Evolutionary conservation across 2,797 vertebrate genomes (phyloP).

Genomic region (Clarias fuscus): DNA sequence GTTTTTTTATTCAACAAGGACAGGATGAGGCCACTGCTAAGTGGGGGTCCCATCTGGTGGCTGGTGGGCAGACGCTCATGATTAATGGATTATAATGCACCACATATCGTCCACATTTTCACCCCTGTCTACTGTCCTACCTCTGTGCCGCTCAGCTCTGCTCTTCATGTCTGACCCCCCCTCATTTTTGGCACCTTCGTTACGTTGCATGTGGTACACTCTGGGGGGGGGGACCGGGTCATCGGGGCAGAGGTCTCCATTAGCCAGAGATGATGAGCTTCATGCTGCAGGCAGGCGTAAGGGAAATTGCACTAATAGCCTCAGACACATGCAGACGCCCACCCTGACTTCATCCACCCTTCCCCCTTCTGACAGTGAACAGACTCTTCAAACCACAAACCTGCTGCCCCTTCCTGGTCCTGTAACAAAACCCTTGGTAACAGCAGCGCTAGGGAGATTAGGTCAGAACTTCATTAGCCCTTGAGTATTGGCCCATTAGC

Average conservation of each 20-base stretch:
- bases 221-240: conserved; percentile 48
- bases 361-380: conserved; percentile 11
- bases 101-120: conserved; percentile 37
- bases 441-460: conserved; percentile 25
- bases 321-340: conserved; percentile 42
- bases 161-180: conserved; percentile 32
- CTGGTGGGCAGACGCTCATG: conserved; percentile 48
- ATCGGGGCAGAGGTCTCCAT: conserved; percentile 71
- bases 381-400: conserved; percentile 32
- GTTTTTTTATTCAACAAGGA: conserved; percentile 48
- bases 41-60: conserved; percentile 55
- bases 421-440: conserved; percentile 30
- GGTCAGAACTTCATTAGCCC: conserved; percentile 43
- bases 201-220: conserved; percentile 32
- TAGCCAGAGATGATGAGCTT: conserved; percentile 58
- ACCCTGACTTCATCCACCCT: conserved; percentile 29
- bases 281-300: conserved; percentile 50
- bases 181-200: conserved; percentile 20
- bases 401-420: not conserved
- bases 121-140: conserved; percentile 10
- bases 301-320: conserved; percentile 52
- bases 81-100: conserved; percentile 53
- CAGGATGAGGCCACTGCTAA: conserved; percentile 43
- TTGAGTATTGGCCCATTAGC: conserved; percentile 7
- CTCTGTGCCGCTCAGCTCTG: conserved; percentile 23